phyloP scores from a whole-genome alignment of 1,140 invertebrate species.

The Ceratosolen solmsi region DNA sequence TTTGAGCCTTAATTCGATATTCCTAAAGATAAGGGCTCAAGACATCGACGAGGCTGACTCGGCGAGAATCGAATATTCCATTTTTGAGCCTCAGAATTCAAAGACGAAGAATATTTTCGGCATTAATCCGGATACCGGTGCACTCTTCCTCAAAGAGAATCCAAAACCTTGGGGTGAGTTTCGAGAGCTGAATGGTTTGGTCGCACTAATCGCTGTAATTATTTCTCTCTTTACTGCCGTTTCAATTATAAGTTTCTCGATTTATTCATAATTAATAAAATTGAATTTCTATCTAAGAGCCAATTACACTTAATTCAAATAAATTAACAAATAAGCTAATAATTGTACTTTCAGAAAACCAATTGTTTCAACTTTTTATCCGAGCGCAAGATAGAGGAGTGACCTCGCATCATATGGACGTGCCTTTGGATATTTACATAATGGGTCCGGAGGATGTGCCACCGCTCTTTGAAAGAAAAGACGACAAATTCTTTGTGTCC shows the following conservation, averaged over 20 bases:
- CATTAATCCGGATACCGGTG: constrained; percentile 81
- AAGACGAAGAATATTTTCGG: constrained; percentile 78
- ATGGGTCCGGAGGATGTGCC: constrained; percentile 80
- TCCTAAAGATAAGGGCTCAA: constrained; percentile 81
- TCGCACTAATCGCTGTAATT: too few relatives aligned
- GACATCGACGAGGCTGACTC: constrained; percentile 83
- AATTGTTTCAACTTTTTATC: constrained; percentile 91
- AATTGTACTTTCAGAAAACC: constrained; percentile 76
- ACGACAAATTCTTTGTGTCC: constrained; percentile 84
- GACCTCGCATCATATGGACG: constrained; percentile 81
- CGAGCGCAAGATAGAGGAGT: constrained; percentile 86
- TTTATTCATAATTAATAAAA: too few relatives aligned
- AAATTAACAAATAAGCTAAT: too few relatives aligned
- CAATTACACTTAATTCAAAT: too few relatives aligned
- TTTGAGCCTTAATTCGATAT: constrained; percentile 76
- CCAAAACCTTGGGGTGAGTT: constrained; percentile 75
- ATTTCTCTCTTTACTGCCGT: too few relatives aligned
- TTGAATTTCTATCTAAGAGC: too few relatives aligned
- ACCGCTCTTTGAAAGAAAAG: constrained; percentile 82
- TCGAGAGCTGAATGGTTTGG: too few relatives aligned
- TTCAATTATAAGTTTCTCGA: too few relatives aligned
- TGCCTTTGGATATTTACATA: constrained; percentile 86
- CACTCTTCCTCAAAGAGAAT: constrained; percentile 78
- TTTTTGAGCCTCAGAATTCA: constrained; percentile 79
- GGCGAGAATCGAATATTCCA: constrained; percentile 81